Evolutionary conservation across 2,113 vertebrate species (phyloP).

Genomic region (Callipepla californica): DNA sequence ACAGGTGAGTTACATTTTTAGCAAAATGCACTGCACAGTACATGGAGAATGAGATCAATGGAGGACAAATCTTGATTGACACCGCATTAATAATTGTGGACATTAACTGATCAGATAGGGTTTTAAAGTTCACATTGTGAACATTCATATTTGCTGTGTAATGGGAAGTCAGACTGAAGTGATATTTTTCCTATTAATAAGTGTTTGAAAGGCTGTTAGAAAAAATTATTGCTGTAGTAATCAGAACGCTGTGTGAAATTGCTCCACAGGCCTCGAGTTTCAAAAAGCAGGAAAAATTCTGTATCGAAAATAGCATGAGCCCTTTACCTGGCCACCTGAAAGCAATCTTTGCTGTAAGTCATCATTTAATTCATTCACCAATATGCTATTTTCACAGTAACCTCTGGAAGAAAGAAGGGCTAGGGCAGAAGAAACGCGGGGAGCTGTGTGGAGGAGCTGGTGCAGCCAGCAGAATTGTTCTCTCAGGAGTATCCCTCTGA

Average conservation of each 20-base stretch:
- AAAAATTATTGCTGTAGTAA: constrained; percentile 75
- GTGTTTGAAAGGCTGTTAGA: constrained; percentile 76
- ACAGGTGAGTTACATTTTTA: background rate
- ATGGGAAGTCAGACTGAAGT: constrained; percentile 54
- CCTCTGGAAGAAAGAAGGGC: constrained; percentile 33
- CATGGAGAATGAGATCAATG: background rate
- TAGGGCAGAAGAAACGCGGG: background rate
- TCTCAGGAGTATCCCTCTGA: background rate
- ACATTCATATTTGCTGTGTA: constrained; percentile 50
- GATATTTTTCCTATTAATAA: constrained; percentile 60
- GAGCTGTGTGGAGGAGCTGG: background rate
- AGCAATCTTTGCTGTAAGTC: constrained; percentile 14
- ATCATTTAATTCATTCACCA: background rate
- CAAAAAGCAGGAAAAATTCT: constrained; percentile 19
- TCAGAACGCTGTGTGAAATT: constrained; percentile 77
- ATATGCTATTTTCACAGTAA: background rate
- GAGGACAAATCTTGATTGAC: constrained; percentile 5
- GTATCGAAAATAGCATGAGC: constrained; percentile 55
- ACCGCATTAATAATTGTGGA: background rate
- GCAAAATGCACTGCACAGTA: background rate
- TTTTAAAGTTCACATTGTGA: constrained; percentile 64
- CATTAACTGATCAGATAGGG: constrained; percentile 42
- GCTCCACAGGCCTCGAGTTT: constrained; percentile 53
- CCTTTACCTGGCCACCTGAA: constrained; percentile 45
- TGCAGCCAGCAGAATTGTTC: background rate